Conservation (phyloP, 2,888 invertebrate genomes). For the Leucoma salicis region DNA sequence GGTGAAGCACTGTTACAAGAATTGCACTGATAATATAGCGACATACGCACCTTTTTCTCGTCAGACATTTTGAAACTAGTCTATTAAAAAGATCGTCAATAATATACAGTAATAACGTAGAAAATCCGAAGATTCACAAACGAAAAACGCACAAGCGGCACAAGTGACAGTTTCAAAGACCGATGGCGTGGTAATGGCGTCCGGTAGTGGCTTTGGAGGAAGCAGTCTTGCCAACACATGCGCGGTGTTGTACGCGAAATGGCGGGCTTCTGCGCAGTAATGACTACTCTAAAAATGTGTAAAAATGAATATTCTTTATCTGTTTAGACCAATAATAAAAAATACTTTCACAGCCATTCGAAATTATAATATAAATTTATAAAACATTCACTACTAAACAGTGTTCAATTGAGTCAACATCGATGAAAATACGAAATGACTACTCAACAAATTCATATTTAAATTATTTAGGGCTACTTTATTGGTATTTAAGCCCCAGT, state of each 20-base stretch:
- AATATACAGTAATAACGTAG: slow-evolving; percentile 47
- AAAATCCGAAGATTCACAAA: slow-evolving; percentile 46
- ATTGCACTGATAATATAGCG: slow-evolving; percentile 57
- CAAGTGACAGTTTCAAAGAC: slow-evolving; percentile 66
- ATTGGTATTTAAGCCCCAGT: background rate
- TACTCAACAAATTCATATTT: background rate
- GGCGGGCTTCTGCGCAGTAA: slow-evolving; percentile 66
- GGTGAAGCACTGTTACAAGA: slow-evolving; percentile 44
- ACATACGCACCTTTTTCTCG: slow-evolving; percentile 83
- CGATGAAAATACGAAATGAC: background rate
- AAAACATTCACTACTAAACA: too few species aligned
- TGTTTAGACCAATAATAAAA: too few species aligned
- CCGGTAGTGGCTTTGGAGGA: slow-evolving; percentile 73
- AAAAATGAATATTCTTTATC: too few species aligned
- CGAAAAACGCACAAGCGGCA: slow-evolving; percentile 63
- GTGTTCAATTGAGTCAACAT: too few species aligned
- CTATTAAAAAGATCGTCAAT: slow-evolving; percentile 50
- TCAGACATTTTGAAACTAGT: slow-evolving; percentile 81
- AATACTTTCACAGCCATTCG: too few species aligned
- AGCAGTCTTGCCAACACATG: slow-evolving; percentile 71
- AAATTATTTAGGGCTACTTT: background rate
- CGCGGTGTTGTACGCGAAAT: slow-evolving; percentile 56
- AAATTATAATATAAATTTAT: too few species aligned
- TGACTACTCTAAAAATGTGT: background rate
- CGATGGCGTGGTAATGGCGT: slow-evolving; percentile 81